Conservation (phyloP, 2,888 invertebrate species). For the Lepidochrysops patricia region DNA sequence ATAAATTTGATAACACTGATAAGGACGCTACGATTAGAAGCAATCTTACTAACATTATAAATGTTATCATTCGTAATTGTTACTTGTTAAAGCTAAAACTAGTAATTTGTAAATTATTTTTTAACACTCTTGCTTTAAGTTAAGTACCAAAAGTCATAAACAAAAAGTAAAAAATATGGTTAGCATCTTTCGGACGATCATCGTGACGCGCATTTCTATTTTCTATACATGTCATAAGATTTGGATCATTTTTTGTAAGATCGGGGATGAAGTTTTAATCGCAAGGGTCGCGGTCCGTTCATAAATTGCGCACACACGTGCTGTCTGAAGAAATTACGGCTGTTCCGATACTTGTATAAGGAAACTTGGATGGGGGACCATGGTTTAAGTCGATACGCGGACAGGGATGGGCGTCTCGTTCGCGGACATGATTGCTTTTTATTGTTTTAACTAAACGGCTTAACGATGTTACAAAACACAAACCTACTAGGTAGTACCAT, state of each 20-base stretch:
- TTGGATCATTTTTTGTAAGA: conserved; percentile 32
- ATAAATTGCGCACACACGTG: conserved; percentile 59
- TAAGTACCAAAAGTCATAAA: too few species aligned
- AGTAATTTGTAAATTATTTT: too few species aligned
- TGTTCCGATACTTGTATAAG: conserved; percentile 37
- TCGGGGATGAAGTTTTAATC: background rate
- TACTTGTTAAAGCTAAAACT: too few species aligned
- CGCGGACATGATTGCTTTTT: too few species aligned
- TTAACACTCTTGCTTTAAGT: too few species aligned
- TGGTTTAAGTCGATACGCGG: conserved; percentile 1
- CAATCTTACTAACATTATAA: too few species aligned
- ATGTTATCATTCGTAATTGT: too few species aligned
- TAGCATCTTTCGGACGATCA: background rate
- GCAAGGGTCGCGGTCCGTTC: background rate
- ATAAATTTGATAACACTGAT: background rate
- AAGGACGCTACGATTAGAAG: background rate
- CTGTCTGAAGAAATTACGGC: conserved; percentile 54
- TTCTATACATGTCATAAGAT: background rate
- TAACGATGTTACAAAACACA: too few species aligned
- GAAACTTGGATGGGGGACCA: conserved; percentile 37
- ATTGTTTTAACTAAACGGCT: too few species aligned
- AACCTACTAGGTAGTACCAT: too few species aligned
- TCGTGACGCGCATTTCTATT: background rate
- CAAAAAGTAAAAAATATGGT: too few species aligned
- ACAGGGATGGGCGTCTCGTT: too few species aligned